Percentiles rank a stretch among this genome's conserved stretches.
Evolutionary conservation across 2,797 vertebrate species (phyloP).

Genomic region (Heterohyrax brucei): DNA sequence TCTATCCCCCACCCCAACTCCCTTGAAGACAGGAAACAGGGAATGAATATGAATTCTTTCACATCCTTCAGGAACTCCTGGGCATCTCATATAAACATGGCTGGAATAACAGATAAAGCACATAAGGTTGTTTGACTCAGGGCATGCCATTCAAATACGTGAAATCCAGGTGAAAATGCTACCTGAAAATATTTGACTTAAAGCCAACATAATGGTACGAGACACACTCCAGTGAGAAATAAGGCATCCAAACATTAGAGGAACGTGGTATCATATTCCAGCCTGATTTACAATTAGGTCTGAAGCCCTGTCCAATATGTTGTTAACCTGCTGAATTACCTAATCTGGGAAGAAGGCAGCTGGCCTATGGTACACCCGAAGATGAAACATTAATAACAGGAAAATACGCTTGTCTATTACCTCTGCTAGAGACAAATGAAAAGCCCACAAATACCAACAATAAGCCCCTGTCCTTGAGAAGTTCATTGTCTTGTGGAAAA

Average conservation of each 20-base stretch:
- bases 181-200: background rate
- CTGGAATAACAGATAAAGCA: background rate
- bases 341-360: conserved; percentile 9
- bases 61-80: background rate
- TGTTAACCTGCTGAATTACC: conserved; percentile 17
- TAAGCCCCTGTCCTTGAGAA: conserved; percentile 23
- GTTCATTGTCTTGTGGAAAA: background rate
- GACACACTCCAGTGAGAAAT: background rate
- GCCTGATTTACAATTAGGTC: background rate
- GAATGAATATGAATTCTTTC: background rate
- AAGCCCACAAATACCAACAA: background rate
- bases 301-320: background rate
- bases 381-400: conserved; percentile 36
- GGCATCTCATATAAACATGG: background rate
- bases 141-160: background rate
- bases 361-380: conserved; percentile 50
- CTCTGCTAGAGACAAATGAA: conserved; percentile 39
- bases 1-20: background rate
- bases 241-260: background rate
- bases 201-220: background rate
- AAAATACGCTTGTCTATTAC: background rate
- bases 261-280: background rate
- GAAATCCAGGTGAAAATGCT: background rate
- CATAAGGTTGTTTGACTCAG: no score
- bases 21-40: background rate